Conservation (phyloP, 2,797 vertebrate genomes). For the Alca torda region DNA sequence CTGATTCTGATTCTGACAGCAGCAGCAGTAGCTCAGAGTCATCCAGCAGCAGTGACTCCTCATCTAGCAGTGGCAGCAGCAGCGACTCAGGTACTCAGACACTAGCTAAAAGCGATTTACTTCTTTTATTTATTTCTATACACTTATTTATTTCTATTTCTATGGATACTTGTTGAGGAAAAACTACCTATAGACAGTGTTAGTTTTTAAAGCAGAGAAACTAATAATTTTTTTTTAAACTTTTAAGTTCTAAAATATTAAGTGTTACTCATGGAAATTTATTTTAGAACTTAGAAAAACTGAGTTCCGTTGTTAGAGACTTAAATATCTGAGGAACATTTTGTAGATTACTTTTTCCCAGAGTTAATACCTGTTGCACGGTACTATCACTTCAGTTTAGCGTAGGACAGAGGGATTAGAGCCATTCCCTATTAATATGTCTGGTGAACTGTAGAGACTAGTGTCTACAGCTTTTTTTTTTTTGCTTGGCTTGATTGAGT, state of each 20-base stretch:
- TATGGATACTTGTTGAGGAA: neutral
- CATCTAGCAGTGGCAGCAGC: conserved; percentile 71
- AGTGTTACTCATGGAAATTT: neutral
- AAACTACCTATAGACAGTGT: neutral
- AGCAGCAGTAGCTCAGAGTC: conserved; percentile 83
- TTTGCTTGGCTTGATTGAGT: neutral
- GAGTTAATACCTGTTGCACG: neutral
- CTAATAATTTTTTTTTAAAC: neutral
- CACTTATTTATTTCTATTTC: neutral
- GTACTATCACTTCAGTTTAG: neutral
- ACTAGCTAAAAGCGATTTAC: neutral
- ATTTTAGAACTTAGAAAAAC: neutral
- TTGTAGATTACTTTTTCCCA: neutral
- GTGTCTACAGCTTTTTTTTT: neutral
- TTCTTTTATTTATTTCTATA: neutral
- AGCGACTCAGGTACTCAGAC: conserved; percentile 73
- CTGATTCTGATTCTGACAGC: conserved; percentile 74
- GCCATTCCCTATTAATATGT: neutral
- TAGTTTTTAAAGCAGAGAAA: neutral
- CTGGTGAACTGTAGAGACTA: neutral
- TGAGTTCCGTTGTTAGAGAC: neutral
- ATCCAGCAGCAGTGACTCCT: conserved; percentile 78
- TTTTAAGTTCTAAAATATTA: neutral
- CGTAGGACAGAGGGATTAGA: neutral
- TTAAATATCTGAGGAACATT: neutral